A percentile compares a stretch with the other conserved stretches of the same genome.
Conservation (phyloP, 37 sponge, comb jelly and placozoan genomes). For the Chondrilla cf. caribensis region DNA sequence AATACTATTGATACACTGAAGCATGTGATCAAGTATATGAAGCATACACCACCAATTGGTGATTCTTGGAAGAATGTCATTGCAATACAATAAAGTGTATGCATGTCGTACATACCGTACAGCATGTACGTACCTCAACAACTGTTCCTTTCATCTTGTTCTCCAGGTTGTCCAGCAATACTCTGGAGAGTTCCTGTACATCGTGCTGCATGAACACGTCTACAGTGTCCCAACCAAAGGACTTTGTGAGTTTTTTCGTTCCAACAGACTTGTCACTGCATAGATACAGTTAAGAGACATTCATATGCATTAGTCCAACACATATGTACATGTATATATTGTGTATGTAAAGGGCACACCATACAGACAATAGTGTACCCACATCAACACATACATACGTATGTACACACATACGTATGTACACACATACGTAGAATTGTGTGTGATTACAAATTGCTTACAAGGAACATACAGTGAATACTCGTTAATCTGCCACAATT, state of each 20-base stretch:
- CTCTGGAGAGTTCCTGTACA: conserved; percentile 93
- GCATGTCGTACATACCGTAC: not conserved
- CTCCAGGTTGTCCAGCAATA: conserved; percentile 94
- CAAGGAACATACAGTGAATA: too few species aligned
- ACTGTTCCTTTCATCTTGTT: conserved; percentile 95
- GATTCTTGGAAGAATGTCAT: too few species aligned
- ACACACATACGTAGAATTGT: conserved; percentile 28
- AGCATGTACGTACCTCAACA: conserved; percentile 69
- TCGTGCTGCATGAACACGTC: conserved; percentile 99
- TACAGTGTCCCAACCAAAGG: conserved; percentile 99
- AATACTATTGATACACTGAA: too few species aligned
- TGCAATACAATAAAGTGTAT: not conserved
- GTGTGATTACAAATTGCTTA: too few species aligned
- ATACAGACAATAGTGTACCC: not conserved
- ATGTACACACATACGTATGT: not conserved
- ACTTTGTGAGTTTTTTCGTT: conserved; percentile 96
- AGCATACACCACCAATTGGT: too few species aligned
- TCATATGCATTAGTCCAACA: not conserved
- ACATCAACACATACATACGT: conserved; percentile 15
- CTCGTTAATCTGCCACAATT: too few species aligned
- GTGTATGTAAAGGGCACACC: too few species aligned
- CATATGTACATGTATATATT: not conserved
- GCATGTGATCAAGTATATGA: too few species aligned
- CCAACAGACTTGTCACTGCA: conserved; percentile 90
- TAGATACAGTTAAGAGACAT: too few species aligned